These are phyloP conservation scores for Mesochorus sp. DNA, from an alignment of 2,888 invertebrate species.

Conservation along the genomic window DNA sequence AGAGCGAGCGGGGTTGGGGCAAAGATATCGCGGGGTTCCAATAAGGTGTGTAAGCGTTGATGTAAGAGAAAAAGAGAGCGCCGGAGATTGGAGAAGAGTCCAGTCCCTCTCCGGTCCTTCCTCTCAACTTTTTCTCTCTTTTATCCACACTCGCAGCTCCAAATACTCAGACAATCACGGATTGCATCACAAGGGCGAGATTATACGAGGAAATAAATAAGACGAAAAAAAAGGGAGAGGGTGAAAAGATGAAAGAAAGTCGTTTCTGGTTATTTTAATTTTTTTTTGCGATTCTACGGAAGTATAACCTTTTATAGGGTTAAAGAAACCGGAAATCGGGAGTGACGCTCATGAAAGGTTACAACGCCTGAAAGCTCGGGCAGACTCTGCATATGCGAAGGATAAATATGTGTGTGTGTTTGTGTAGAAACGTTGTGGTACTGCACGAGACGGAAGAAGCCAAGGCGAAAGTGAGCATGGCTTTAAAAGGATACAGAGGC, in stretches of 20 bases:
- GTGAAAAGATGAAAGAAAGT: conserved; percentile 27
- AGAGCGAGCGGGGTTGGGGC: conserved; percentile 28
- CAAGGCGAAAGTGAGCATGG: conserved; percentile 49
- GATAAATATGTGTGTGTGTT: no score
- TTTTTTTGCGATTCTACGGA: neutral
- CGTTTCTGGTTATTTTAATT: conserved; percentile 17
- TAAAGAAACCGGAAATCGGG: conserved; percentile 20
- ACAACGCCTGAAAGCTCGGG: no score
- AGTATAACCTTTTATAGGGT: no score
- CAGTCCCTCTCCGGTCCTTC: conserved; percentile 16
- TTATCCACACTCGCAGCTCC: neutral
- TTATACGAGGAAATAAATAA: conserved; percentile 32
- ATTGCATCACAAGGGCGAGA: conserved; percentile 26
- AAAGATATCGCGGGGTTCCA: conserved; percentile 36
- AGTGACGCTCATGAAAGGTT: no score
- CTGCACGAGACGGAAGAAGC: conserved; percentile 24
- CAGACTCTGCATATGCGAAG: no score
- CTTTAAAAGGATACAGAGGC: conserved; percentile 39
- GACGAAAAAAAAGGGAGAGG: neutral
- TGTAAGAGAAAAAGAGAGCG: conserved; percentile 36
- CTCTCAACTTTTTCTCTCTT: neutral
- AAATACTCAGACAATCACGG: conserved; percentile 16
- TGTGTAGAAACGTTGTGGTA: conserved; percentile 13
- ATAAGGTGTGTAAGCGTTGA: conserved; percentile 49
- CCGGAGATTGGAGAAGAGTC: conserved; percentile 33